These are phyloP conservation scores for Tyrophagus putrescentiae DNA, from an alignment of 1,140 invertebrate species.

Conservation along the genomic window DNA sequence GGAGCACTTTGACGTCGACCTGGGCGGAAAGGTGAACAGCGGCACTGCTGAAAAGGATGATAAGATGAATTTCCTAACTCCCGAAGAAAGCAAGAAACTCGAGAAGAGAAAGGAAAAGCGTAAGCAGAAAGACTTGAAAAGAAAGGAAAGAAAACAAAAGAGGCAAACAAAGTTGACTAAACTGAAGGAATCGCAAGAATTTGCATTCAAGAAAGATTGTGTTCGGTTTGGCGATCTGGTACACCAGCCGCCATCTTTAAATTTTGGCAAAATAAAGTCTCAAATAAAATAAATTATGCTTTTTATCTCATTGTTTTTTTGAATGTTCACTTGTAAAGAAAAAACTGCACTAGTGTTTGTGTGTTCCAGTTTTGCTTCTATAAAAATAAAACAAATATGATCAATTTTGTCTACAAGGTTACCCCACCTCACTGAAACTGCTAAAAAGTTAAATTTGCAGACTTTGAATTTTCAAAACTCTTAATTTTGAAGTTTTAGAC, in stretches of 20 bases:
- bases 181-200: background rate
- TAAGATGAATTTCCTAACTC: background rate
- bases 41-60: background rate
- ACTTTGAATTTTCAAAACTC: too few species aligned
- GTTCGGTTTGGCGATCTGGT: background rate
- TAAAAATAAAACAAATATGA: background rate
- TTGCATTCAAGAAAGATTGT: background rate
- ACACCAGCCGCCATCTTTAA: background rate
- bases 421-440: too few species aligned
- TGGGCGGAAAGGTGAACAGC: background rate
- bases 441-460: too few species aligned
- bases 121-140: background rate
- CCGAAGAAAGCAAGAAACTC: background rate
- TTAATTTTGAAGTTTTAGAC: too few species aligned
- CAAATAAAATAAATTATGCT: background rate
- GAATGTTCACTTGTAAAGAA: background rate
- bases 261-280: background rate
- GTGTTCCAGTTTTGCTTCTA: too few species aligned
- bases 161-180: constrained; percentile 1
- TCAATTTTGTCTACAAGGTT: background rate
- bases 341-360: too few species aligned
- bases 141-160: background rate
- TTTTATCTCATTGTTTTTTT: background rate
- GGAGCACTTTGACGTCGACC: constrained; percentile 8
- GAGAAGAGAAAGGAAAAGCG: constrained; percentile 6